Evolutionary conservation across 2,113 vertebrate genomes (phyloP).

Genomic region (Cavia porcellus): DNA sequence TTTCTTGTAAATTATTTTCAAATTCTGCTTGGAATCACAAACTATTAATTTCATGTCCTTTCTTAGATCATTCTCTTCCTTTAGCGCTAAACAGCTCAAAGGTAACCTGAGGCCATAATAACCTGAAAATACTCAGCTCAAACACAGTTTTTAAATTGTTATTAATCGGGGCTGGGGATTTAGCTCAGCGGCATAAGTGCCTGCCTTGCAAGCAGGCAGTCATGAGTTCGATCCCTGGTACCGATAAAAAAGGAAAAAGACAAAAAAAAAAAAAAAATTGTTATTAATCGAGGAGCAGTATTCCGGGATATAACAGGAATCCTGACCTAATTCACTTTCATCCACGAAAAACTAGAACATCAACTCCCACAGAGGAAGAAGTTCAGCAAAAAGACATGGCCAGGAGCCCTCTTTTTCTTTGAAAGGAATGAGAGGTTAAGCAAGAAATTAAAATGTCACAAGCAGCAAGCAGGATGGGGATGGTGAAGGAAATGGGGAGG

Average conservation of each 20-base stretch:
- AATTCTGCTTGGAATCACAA: conserved; percentile 50
- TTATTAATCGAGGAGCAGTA: neutral
- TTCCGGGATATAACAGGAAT: neutral
- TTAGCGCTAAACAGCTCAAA: neutral
- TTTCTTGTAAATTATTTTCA: conserved; percentile 23
- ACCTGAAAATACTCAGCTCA: neutral
- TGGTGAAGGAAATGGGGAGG: neutral
- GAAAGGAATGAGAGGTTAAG: neutral
- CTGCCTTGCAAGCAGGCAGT: no score
- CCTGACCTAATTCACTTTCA: neutral
- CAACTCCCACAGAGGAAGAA: no score
- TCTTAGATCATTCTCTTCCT: conserved; percentile 9
- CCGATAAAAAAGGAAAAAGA: no score
- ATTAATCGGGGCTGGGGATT: neutral
- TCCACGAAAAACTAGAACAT: neutral
- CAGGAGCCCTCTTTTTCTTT: neutral
- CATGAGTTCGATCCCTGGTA: no score
- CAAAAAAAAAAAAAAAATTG: neutral
- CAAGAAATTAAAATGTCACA: neutral
- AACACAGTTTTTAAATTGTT: neutral
- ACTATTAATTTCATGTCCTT: neutral
- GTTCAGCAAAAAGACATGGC: neutral
- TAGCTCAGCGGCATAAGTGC: no score
- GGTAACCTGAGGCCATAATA: neutral
- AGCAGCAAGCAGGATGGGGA: neutral